These are phyloP conservation scores for Microchirus variegatus DNA, from an alignment of 2,797 vertebrate species.

Conservation along the genomic window DNA sequence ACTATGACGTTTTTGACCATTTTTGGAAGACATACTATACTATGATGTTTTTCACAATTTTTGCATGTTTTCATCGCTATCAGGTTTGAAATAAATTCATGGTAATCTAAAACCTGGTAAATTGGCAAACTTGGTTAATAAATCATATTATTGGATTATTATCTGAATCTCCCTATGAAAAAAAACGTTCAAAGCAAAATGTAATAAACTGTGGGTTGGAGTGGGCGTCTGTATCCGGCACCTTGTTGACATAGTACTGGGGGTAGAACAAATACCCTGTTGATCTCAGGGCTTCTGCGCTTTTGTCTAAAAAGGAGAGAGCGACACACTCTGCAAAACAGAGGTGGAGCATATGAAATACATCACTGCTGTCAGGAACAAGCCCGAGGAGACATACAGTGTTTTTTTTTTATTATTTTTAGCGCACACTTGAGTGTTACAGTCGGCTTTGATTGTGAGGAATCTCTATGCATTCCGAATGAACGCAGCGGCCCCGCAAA, in stretches of 20 bases:
- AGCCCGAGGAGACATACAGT: slow-evolving; percentile 6
- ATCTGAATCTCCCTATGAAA: no score
- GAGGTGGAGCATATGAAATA: slow-evolving; percentile 18
- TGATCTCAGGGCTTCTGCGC: slow-evolving; percentile 26
- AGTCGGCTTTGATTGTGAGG: background rate
- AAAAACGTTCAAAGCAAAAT: no score
- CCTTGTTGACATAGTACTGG: slow-evolving; percentile 17
- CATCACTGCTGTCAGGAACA: slow-evolving; percentile 15
- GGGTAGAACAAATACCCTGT: slow-evolving; percentile 1
- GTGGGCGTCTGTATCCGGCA: slow-evolving; percentile 6
- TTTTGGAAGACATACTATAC: no score
- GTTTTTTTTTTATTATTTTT: slow-evolving; percentile 12
- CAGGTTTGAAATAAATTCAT: no score
- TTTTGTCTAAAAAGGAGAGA: slow-evolving; percentile 19
- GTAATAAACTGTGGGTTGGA: background rate
- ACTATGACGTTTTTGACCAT: no score
- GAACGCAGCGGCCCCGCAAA: background rate
- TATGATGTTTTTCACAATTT: no score
- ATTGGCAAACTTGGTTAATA: no score
- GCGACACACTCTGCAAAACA: slow-evolving; percentile 8
- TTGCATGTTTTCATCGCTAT: no score
- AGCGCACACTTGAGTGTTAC: background rate
- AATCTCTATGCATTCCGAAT: background rate
- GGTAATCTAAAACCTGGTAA: no score
- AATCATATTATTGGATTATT: no score